Evolutionary conservation across 2,113 vertebrate genomes (phyloP).

Genomic region (Rhinolophus ferrumequinum): DNA sequence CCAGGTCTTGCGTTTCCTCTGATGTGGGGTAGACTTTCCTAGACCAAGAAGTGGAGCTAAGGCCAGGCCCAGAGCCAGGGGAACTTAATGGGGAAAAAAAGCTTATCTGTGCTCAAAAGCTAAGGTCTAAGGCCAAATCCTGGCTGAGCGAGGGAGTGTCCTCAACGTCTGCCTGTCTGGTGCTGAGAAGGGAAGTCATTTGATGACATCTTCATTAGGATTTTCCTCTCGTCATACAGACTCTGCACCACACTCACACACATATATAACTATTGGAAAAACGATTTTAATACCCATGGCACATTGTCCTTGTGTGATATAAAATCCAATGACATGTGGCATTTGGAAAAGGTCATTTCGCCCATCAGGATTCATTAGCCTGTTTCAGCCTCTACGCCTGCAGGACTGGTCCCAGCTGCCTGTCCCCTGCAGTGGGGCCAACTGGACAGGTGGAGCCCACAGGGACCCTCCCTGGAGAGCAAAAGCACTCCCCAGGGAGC

Average conservation of each 20-base stretch:
- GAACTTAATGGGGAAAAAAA: background rate
- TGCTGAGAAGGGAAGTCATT: constrained; percentile 22
- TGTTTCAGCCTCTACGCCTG: constrained; percentile 83
- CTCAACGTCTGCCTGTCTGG: constrained; percentile 17
- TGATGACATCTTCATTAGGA: constrained; percentile 80
- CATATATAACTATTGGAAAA: constrained; percentile 93
- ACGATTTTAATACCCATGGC: constrained; percentile 99
- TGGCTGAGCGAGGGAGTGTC: background rate
- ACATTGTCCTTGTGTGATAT: constrained; percentile 99
- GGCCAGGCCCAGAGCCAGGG: background rate
- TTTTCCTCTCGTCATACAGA: constrained; percentile 76
- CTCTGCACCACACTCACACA: constrained; percentile 81
- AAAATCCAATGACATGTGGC: constrained; percentile 99
- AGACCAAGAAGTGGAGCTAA: background rate
- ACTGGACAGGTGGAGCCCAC: constrained; percentile 73
- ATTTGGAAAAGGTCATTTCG: constrained; percentile 99
- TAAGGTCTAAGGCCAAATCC: background rate
- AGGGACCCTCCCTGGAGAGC: constrained; percentile 68
- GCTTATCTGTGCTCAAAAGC: background rate
- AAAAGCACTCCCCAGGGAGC: constrained; percentile 20
- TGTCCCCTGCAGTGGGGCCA: constrained; percentile 67
- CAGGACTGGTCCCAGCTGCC: constrained; percentile 76
- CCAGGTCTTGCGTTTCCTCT: background rate
- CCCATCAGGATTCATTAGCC: constrained; percentile 93
- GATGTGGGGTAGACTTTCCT: background rate